Evolutionary conservation across 2,113 vertebrate genomes (phyloP), one percentile per base, ranked within the genome.

Genomic region (Taurulus bubalis): DNA sequence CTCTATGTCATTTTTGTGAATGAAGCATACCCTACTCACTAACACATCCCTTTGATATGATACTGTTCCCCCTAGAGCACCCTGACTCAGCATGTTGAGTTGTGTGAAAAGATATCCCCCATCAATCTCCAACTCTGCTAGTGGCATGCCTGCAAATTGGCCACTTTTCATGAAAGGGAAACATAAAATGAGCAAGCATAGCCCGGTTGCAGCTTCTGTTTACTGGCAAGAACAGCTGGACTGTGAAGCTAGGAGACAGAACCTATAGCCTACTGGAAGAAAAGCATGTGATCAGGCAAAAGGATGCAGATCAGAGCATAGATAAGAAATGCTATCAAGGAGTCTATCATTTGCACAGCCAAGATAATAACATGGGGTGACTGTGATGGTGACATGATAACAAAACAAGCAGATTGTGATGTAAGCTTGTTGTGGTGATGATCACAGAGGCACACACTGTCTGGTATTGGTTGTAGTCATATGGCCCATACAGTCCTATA

Each of bases 141-240:
- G 22, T 65, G 32, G 32, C 1, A 4, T 45, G 24, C 15, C 34
- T 18, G 32, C 49, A 47, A 60, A 62, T 71, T 79, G 53, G 18
- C 38, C 65, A 66, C 72, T 80, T 83, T 63, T 47, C 34, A 68
- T 79, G 58, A 47, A 69, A 53, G n/a, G 66, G 55, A 64, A 74
- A 75, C n/a, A 14, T 32, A 58, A 66, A 45, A 58, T 73, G 47
- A 60, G 34, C 24, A 24, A 45, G 55, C 65, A 42, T 56, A 16
- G 60, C 71, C n/a, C 84, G 59, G 49, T 65, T 63, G 63, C 47
- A 84, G 66, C 38, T 36, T 18, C 16, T 60, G 65, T 73, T 60
- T 51, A 18, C 64, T 77, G 71, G 77, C 85, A 87, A 83, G 83
- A 88, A 62, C 86, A 85, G 72, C 79, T 86, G 71, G 67, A 71